phyloP scores from a whole-genome alignment of 2,797 vertebrate species.

The Falco cherrug region DNA sequence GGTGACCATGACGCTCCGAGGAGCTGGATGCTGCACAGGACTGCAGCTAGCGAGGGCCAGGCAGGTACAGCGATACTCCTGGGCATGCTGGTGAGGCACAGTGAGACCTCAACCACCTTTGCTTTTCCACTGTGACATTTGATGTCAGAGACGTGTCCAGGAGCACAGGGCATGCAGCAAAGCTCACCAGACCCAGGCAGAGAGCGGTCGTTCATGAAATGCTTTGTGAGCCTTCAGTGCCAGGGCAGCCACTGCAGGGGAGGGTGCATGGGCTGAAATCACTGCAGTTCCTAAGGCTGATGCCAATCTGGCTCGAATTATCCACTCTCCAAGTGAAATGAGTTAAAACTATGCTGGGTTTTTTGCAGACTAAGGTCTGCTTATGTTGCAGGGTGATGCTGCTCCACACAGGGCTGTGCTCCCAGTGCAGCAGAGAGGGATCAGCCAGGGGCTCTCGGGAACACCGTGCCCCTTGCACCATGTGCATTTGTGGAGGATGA shows the following conservation, averaged over 20 bases:
- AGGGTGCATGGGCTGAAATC: not conserved
- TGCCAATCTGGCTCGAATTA: not conserved
- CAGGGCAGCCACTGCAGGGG: not conserved
- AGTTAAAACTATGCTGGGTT: not conserved
- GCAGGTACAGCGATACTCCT: not conserved
- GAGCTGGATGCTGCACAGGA: not conserved
- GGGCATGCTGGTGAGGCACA: rapidly evolving
- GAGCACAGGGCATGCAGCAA: not conserved
- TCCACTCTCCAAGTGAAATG: not conserved
- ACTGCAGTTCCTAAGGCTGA: not conserved
- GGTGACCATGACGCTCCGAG: not conserved
- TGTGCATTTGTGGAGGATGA: not conserved
- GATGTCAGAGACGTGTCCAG: not conserved
- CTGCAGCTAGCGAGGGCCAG: not conserved
- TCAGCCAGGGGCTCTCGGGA: not conserved
- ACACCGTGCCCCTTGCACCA: rapidly evolving
- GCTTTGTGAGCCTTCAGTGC: not conserved
- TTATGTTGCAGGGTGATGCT: rapidly evolving
- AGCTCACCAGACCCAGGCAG: not conserved
- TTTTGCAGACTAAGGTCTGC: not conserved
- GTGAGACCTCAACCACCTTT: not conserved
- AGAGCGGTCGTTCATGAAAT: not conserved
- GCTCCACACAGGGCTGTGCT: not conserved
- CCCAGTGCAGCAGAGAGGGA: not conserved
- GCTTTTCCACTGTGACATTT: not conserved